Evolutionary conservation across 2,888 invertebrate genomes (phyloP).

Genomic region (Elysia crispata): DNA sequence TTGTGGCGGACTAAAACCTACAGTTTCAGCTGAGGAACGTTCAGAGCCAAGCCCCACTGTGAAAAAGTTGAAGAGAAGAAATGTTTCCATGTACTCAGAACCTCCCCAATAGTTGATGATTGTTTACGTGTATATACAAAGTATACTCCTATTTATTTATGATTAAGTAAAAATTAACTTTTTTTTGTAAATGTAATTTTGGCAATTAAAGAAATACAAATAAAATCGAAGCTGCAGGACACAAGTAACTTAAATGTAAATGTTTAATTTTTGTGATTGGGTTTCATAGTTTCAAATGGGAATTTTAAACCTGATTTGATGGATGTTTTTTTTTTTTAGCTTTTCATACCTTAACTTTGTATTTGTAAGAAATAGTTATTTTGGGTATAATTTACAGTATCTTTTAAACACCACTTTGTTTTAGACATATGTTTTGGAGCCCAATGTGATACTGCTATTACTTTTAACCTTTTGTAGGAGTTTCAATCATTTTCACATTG

Average conservation of each 20-base stretch:
- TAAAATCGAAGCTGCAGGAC: too few relatives aligned
- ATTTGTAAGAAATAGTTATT: too few relatives aligned
- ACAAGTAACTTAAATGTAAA: background rate
- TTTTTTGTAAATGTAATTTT: background rate
- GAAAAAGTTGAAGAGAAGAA: conserved; percentile 60
- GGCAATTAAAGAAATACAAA: background rate
- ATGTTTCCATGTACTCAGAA: conserved; percentile 77
- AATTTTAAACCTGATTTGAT: too few relatives aligned
- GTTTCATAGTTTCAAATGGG: background rate
- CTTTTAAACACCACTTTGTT: too few relatives aligned
- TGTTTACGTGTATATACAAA: background rate
- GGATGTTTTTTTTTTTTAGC: too few relatives aligned
- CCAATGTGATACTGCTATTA: too few relatives aligned
- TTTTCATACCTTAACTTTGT: too few relatives aligned
- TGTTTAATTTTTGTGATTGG: background rate
- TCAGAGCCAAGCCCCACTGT: background rate
- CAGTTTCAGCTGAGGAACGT: background rate
- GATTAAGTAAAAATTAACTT: background rate
- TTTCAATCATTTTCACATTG: too few relatives aligned
- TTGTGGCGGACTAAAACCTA: background rate
- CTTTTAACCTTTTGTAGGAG: too few relatives aligned
- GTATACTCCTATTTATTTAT: background rate
- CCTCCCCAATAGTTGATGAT: conserved; percentile 1
- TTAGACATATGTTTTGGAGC: too few relatives aligned
- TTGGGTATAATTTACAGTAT: too few relatives aligned